Base-by-base conservation (phyloP, 2,797 vertebrate species). In the Acipenser oxyrinchus region DNA sequence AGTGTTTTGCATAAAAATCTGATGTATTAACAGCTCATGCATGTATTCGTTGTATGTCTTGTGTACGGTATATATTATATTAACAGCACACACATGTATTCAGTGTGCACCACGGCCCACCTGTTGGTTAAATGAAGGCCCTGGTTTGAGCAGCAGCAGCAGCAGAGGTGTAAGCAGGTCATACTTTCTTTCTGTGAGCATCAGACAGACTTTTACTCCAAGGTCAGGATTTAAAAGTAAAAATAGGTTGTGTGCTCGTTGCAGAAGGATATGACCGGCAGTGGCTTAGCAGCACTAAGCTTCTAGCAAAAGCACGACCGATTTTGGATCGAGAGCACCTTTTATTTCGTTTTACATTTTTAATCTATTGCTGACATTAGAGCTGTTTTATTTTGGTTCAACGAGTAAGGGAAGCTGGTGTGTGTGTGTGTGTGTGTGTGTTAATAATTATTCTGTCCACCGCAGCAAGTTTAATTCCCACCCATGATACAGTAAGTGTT, bases 161-260 rank as follows among this genome's bases (percentile, higher is more conserved):
- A 10, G 51, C 62, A 64, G 62, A 68, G 63, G 68, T 69, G 52
- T 55, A 55, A 55, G 9, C 52, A 65, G 68, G 68, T 64, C 68
- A 64, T 64, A 52, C 48, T 60, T 59, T 59, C 52, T 57, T 64
- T 60, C 11, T 55, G 60, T 68, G 60, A 37, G 55, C 63, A 49
- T 49, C 67, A 68, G 52, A 8, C 61, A 63, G 15, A 37, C 61
- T 52, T 48, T 63, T 55, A 53, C 51, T 63, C 67, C 51, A 63
- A 64, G 23, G 60, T 63, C 48, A 49, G 60, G 61, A 63, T 68
- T 68, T 63, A 13, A 51, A 62, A 62, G 60, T 62, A 62, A 62
- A 62, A 62, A 62, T 62, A 62, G 60, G 60, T 12, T 62, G 18
- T 4, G 18, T 10, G 60, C 8, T 23, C 60, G 23, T 48, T 60